These are phyloP conservation scores for Catharus ustulatus DNA, from an alignment of 2,797 vertebrate genomes.

Conservation along the genomic window DNA sequence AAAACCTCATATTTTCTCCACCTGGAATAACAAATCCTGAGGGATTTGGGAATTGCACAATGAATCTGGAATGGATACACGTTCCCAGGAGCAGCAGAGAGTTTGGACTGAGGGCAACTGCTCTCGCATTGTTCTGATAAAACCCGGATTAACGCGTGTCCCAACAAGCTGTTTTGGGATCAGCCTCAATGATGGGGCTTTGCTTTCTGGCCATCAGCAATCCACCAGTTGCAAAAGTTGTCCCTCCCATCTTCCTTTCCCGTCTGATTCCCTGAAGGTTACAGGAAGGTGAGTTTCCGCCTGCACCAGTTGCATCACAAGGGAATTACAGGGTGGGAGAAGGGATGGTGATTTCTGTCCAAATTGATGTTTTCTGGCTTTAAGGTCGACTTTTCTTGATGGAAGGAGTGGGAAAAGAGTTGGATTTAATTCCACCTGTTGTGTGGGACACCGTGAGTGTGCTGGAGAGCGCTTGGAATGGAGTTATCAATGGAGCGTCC, in stretches of 20 bases:
- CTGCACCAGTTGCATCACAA: fast-evolving
- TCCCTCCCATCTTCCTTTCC: neutral
- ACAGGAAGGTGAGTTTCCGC: neutral
- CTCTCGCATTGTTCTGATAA: too few relatives aligned
- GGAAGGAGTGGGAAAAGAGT: neutral
- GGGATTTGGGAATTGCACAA: fast-evolving
- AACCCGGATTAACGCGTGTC: fast-evolving
- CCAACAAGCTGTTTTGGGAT: neutral
- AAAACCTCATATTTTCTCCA: fast-evolving
- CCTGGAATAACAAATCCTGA: fast-evolving
- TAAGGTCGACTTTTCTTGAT: fast-evolving
- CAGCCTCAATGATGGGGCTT: neutral
- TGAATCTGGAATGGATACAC: fast-evolving
- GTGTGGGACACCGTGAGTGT: neutral
- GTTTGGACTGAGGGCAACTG: too few relatives aligned
- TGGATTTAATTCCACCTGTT: fast-evolving
- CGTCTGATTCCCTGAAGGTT: neutral
- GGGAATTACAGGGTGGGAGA: neutral
- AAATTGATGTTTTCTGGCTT: neutral
- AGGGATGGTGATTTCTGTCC: neutral
- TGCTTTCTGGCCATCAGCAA: neutral
- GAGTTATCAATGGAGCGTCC: too few relatives aligned
- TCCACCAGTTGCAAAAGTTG: neutral
- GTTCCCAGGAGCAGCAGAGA: neutral
- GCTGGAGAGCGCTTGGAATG: neutral